A percentile compares a stretch with the other conserved stretches of the same genome.
Evolutionary conservation across 2,888 invertebrate species (phyloP).

Genomic region (Lepidochitona cinerea): DNA sequence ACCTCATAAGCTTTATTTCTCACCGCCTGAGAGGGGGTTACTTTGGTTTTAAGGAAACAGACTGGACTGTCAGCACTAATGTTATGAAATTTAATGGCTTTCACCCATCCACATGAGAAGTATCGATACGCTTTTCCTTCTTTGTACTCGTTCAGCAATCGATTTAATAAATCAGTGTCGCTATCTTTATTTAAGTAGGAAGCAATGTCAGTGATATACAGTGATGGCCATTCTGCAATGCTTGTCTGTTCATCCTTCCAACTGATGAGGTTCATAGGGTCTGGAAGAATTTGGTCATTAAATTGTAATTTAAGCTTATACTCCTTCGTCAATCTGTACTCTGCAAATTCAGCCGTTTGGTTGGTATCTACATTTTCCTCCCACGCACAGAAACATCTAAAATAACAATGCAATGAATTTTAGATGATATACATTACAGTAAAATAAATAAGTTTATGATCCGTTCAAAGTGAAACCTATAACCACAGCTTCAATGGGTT

Average conservation of each 20-base stretch:
- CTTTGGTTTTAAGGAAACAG: conserved; percentile 29
- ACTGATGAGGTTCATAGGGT: conserved; percentile 19
- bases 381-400: conserved; percentile 33
- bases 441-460: too few species aligned
- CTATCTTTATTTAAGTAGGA: conserved; percentile 13
- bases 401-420: too few species aligned
- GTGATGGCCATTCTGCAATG: conserved; percentile 21
- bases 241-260: conserved; percentile 29
- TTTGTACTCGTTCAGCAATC: conserved; percentile 31
- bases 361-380: conserved; percentile 26
- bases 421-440: too few species aligned
- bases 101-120: conserved; percentile 28
- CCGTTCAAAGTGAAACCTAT: too few species aligned
- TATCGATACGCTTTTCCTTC: conserved; percentile 30
- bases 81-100: conserved; percentile 27
- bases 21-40: conserved; percentile 29
- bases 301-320: conserved; percentile 19
- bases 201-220: conserved; percentile 31
- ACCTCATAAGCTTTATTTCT: conserved; percentile 28
- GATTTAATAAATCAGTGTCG: conserved; percentile 13
- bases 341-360: neutral
- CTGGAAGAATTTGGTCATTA: conserved; percentile 14
- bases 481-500: too few species aligned
- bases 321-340: conserved; percentile 18
- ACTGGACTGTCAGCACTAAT: neutral